Evolutionary conservation across 2,797 vertebrate species (phyloP), one percentile per base, ranked within the genome.

Genomic region (Scarus forsteni): DNA sequence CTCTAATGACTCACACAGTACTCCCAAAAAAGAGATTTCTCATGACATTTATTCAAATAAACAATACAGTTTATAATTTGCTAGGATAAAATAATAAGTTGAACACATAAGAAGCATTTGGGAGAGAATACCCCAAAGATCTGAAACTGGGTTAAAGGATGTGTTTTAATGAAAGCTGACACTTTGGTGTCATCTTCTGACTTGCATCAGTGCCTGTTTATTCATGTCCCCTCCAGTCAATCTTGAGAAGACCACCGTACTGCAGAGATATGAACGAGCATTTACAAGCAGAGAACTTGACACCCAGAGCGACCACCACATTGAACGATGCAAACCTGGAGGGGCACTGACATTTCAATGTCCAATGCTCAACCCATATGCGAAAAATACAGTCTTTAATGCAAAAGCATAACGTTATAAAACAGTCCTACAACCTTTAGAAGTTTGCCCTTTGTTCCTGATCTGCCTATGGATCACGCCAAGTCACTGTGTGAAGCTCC

Each of bases 41-140:
- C 81, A 93, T 92, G 88, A 94, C 92, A 94, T 94, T 93, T 94
- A 93, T 94, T 94, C 91, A 93, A 93, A 94, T 92, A 93, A 93
- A 93, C 93, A 94, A 90, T 93, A 93, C 91, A 91, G 91, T 92
- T 92, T 91, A 92, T 90, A 91, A 89, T 91, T 89, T 92, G 77
- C 86, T 92, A 92, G 85, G 87, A 91, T 92, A 90, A 92, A 92
- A 92, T 92, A 91, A 92, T 91, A 90, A 77, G 91, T 92, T 91
- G 72, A 92, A 92, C 86, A 92, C 84, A 93, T 90, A 86, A 86
- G 85, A 92, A 94, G 86, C 88, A 89, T 89, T 87, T 92, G 85
- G 87, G 91, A 79, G 70, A 84, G 75, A 89, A 77, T 75, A 86
- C 78, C 87, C 89, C 74, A 88, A 90, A 91, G 69, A 88, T 88